phyloP scores from a whole-genome alignment of 53 echinoderm and acorn worm species.

The Luidia sarsii region DNA sequence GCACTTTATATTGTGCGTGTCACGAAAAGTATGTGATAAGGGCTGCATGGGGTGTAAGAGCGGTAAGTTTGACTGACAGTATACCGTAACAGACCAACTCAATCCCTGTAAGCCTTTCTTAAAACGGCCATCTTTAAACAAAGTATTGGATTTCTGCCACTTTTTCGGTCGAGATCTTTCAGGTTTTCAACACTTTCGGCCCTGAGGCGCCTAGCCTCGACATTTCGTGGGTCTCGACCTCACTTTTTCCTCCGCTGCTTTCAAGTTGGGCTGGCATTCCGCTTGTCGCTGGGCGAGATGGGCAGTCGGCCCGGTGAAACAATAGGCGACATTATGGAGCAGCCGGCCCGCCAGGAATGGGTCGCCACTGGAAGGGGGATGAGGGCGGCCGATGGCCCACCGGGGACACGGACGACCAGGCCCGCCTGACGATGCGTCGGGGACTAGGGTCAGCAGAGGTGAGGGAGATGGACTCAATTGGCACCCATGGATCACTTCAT shows the following conservation, averaged over 20 bases:
- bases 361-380: slow-evolving; percentile 33
- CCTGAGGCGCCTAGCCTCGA: slow-evolving; percentile 22
- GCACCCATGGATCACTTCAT: slow-evolving; percentile 44
- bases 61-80: no score
- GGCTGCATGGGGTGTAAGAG: no score
- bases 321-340: slow-evolving; percentile 27
- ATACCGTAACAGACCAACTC: no score
- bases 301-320: slow-evolving; percentile 2
- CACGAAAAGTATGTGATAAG: no score
- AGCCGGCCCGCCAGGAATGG: no score
- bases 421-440: not conserved
- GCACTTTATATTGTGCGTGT: no score
- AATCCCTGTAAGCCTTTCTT: no score
- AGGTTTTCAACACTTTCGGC: slow-evolving; percentile 21
- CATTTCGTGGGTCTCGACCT: slow-evolving; percentile 34
- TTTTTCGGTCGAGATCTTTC: no score
- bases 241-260: not conserved
- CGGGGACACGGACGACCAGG: not conserved
- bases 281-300: not conserved
- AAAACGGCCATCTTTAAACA: no score
- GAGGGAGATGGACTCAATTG: slow-evolving; percentile 18
- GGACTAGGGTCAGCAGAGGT: slow-evolving; percentile 35
- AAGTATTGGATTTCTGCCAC: no score
- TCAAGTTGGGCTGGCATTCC: not conserved
- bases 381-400: slow-evolving; percentile 25